phyloP scores from a whole-genome alignment of 1,140 invertebrate genomes.

The Ericerus pela region DNA sequence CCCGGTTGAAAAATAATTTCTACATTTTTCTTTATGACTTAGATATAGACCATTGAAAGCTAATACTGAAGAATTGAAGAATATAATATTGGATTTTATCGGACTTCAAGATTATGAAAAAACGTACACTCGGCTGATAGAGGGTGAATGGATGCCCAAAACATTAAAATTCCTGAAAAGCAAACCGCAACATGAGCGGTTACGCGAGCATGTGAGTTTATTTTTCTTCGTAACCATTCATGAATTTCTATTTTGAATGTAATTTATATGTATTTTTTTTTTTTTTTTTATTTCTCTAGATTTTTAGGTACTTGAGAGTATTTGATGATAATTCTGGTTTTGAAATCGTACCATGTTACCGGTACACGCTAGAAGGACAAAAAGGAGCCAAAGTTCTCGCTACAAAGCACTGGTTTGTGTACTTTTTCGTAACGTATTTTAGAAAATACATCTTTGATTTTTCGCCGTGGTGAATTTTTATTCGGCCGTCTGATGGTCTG shows the following conservation, averaged over 20 bases:
- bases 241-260: no score
- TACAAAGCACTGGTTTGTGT: slow-evolving; percentile 77
- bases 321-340: slow-evolving; percentile 90
- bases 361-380: slow-evolving; percentile 88
- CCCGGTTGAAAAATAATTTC: no score
- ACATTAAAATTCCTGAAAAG: slow-evolving; percentile 53
- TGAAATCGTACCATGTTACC: slow-evolving; percentile 80
- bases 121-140: slow-evolving; percentile 64
- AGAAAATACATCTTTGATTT: no score
- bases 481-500: no score
- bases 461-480: no score
- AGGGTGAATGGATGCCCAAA: slow-evolving; percentile 68
- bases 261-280: no score
- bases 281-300: slow-evolving; percentile 9
- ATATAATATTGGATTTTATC: slow-evolving; percentile 73
- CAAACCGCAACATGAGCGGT: slow-evolving; percentile 62
- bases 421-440: background rate
- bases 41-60: slow-evolving; percentile 53
- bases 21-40: no score
- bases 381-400: slow-evolving; percentile 92
- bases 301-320: slow-evolving; percentile 81
- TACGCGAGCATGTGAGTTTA: slow-evolving; percentile 84
- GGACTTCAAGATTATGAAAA: slow-evolving; percentile 78
- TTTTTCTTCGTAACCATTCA: no score
- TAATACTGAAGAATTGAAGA: slow-evolving; percentile 65